Conservation (phyloP, 2,888 invertebrate genomes). For the Dynastes hyllus region DNA sequence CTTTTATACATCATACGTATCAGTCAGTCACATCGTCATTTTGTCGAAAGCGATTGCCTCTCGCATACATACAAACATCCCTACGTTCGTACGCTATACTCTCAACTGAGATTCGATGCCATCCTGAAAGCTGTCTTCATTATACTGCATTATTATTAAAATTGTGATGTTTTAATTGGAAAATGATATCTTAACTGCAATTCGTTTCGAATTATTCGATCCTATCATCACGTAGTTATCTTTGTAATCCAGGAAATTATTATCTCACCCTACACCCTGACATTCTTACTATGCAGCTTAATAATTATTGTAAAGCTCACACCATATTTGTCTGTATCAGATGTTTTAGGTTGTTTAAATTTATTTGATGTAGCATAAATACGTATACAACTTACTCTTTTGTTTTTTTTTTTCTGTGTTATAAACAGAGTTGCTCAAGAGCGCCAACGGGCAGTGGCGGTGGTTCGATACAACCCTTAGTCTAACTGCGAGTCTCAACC, state of each 20-base stretch:
- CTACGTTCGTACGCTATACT: background rate
- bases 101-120: slow-evolving; percentile 34
- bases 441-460: too few relatives aligned
- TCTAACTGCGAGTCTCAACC: too few relatives aligned
- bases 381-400: too few relatives aligned
- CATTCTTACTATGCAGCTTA: too few relatives aligned
- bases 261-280: background rate
- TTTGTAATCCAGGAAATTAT: background rate
- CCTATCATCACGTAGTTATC: background rate
- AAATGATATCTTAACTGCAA: slow-evolving; percentile 26
- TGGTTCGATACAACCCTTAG: too few relatives aligned
- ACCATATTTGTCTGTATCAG: too few relatives aligned
- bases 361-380: too few relatives aligned
- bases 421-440: too few relatives aligned
- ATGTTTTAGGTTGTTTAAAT: too few relatives aligned
- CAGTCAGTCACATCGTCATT: slow-evolving; percentile 52
- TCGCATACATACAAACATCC: background rate
- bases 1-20: slow-evolving; percentile 51
- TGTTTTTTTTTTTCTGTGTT: too few relatives aligned
- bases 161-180: slow-evolving; percentile 49
- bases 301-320: too few relatives aligned
- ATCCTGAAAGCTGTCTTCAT: slow-evolving; percentile 42
- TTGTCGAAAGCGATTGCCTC: slow-evolving; percentile 50
- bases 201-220: background rate
- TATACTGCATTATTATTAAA: slow-evolving; percentile 48